phyloP scores from a whole-genome alignment of 2,888 invertebrate species.

The Ochropleura leucogaster region DNA sequence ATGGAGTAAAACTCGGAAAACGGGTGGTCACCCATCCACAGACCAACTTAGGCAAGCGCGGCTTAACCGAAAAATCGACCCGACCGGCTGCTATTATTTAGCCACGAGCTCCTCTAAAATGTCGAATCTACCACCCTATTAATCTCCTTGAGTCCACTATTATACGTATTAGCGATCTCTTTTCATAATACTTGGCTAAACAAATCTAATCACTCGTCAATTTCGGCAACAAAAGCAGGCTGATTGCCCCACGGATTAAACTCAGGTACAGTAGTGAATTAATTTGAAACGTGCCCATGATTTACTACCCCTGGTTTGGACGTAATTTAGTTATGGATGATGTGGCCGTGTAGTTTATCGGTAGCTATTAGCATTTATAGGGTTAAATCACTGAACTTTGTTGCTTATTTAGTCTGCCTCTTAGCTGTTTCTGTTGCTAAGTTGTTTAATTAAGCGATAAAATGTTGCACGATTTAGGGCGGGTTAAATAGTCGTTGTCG shows the following conservation, averaged over 20 bases:
- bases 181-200: slow-evolving; percentile 9
- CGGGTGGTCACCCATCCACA: no score
- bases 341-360: slow-evolving; percentile 78
- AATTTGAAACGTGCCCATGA: slow-evolving; percentile 86
- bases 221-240: slow-evolving; percentile 77
- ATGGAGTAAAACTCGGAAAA: no score
- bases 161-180: not conserved
- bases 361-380: slow-evolving; percentile 77
- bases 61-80: no score
- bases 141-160: not conserved
- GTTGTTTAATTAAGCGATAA: slow-evolving; percentile 23
- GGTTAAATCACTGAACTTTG: slow-evolving; percentile 58
- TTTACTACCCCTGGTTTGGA: slow-evolving; percentile 80
- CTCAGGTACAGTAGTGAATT: slow-evolving; percentile 82
- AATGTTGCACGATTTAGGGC: slow-evolving; percentile 12
- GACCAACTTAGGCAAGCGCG: no score
- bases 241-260: slow-evolving; percentile 80
- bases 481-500: not conserved
- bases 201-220: slow-evolving; percentile 48
- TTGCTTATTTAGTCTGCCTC: slow-evolving; percentile 24
- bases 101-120: no score
- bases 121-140: not conserved
- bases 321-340: slow-evolving; percentile 82
- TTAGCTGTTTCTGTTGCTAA: not conserved
- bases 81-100: no score